Evolutionary conservation across 2,888 invertebrate species (phyloP), one percentile per base, ranked within the genome.

Genomic region (Polydrusus tereticollis): DNA sequence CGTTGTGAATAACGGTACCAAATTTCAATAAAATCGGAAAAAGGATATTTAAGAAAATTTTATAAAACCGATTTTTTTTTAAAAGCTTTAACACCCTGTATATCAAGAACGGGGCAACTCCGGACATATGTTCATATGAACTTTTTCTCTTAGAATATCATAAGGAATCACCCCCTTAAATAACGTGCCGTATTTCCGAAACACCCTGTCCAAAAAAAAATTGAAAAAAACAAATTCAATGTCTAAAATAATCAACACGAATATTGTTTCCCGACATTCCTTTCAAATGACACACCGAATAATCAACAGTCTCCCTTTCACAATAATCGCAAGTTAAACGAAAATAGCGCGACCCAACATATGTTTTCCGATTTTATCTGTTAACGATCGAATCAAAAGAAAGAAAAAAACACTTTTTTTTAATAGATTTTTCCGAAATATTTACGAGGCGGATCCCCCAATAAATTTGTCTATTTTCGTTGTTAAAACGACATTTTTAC

Each of bases 391-490:
- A 58, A 50, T 50, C 47, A 52, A 36, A 66, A 41, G 36, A 52
- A n/a, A n/a, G 38, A 52, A 47, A 29, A 14, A 29, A 43, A 43
- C 45, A 29, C 16, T 45, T 50, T 68, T 66, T 38, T 70, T 72
- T 67, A 60, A 68, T 68, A 64, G 64, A 72, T 64, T 64, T 58
- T n/a, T 59, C 20, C 43, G 74, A 74, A 41, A 59, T 71, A 71
- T 74, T 74, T 74, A 74, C 38, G 74, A 68, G 62, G 16, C 41
- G 55, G 68, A 58, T 38, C 41, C 59, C 50, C 68, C 64, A 50
- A 74, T 74, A 74, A 74, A 74, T 74, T 71, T 67, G 70, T 71
- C 74, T 74, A 67, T 71, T 74, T 67, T 58, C 64, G 58, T 50
- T 64, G 58, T 57, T 59, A 66, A 65, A 64, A 66, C 60, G 71